These are phyloP conservation scores for Nomada goodeniana DNA, from an alignment of 2,888 invertebrate species.

Conservation along the genomic window DNA sequence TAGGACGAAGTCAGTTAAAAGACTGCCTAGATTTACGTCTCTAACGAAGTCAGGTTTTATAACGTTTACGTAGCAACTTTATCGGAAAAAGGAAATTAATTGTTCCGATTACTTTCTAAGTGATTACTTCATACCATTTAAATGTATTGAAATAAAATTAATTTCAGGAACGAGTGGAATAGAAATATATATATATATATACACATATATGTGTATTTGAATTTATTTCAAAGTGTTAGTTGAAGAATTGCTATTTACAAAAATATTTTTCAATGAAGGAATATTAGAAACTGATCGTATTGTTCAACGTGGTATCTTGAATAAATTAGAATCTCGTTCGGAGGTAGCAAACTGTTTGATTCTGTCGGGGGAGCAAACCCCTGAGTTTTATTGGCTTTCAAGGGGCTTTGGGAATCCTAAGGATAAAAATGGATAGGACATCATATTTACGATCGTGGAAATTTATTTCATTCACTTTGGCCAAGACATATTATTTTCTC, in stretches of 20 bases:
- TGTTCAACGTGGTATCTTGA: slow-evolving; percentile 16
- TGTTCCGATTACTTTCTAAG: not conserved
- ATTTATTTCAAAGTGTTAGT: not conserved
- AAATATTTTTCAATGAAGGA: not conserved
- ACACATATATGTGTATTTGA: too few species aligned
- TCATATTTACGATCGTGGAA: slow-evolving; percentile 42
- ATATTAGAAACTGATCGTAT: not conserved
- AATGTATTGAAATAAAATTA: not conserved
- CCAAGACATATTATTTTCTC: slow-evolving; percentile 5
- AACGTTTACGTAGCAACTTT: not conserved
- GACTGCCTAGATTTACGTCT: slow-evolving; percentile 18
- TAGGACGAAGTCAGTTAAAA: slow-evolving; percentile 35
- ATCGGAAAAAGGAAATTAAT: not conserved
- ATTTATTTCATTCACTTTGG: slow-evolving; percentile 41
- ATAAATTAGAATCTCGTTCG: slow-evolving; percentile 50
- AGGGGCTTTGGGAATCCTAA: slow-evolving; percentile 31
- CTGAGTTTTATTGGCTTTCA: slow-evolving; percentile 52
- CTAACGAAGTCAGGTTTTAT: not conserved
- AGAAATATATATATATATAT: not conserved
- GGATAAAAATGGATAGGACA: slow-evolving; percentile 53
- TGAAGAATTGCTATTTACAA: not conserved
- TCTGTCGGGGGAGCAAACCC: slow-evolving; percentile 42
- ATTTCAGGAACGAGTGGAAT: not conserved
- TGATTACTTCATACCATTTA: too few species aligned
- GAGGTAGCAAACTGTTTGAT: slow-evolving; percentile 40